Evolutionary conservation across 2,888 invertebrate species (phyloP), one percentile per base, ranked within the genome.

Genomic region (Cepaea hortensis): DNA sequence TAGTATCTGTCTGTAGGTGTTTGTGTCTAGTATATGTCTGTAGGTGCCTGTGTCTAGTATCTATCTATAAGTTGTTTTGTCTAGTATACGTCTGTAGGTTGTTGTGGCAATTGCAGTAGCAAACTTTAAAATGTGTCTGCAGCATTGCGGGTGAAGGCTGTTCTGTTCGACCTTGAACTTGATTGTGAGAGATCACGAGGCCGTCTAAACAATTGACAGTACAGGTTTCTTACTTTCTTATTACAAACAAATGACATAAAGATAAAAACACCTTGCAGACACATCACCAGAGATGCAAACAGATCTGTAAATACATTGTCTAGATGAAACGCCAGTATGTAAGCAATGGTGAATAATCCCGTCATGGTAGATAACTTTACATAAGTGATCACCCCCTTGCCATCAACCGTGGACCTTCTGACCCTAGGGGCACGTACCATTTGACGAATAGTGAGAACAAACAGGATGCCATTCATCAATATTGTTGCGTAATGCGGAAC

Each of bases 311-410:
- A 48, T 4, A 68, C 46, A 75, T 23, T 85, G 7, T 81, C 0
- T 20, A 81, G 48, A 48, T 75, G 68, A 11, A 85, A 48, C 76
- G 87, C 88, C 11, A 89, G 61, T 48, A 88, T 86, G 46, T 83
- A 88, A 15, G 89, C 72, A 11, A 86, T 82, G 88, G 89, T 89
- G 46, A 88, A 88, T 68, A 89, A 65, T 61, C 90, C 90, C 1
- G 89, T 89, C 18, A 90, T 81, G 4, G 89, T 87, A 70, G 89
- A 90, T 77, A 90, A 84, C 72, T 89, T 89, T 46, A 88, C 80
- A 85, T 90, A 90, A 18, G 81, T 85, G 20, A 81, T 35, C 11
- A 88, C 85, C 61, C 86, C 70, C 20, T 80, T 70, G 20, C 81
- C 46, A 7, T 80, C 72, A 2, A 35, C 35, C 23, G 20, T 23